phyloP scores from a whole-genome alignment of 2,888 invertebrate species.

The Stenurella melanura region DNA sequence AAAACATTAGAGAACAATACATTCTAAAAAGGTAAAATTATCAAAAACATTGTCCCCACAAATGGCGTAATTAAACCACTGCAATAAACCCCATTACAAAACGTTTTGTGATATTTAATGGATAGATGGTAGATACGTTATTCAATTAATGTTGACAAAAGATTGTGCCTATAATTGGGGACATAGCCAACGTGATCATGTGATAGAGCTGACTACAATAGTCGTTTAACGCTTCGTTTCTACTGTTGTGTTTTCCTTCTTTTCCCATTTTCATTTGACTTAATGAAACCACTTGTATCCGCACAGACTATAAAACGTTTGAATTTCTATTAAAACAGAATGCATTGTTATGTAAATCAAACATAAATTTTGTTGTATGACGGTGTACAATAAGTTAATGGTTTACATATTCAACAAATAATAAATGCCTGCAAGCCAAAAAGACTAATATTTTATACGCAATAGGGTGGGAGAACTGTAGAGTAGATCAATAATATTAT shows the following conservation, averaged over 20 bases:
- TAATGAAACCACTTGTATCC: conserved; percentile 52
- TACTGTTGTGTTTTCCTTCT: conserved; percentile 54
- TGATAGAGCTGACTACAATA: conserved; percentile 56
- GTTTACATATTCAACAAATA: conserved; percentile 12
- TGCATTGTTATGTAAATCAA: conserved; percentile 42
- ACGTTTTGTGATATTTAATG: conserved; percentile 46
- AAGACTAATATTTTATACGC: conserved; percentile 10
- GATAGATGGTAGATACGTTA: conserved; percentile 52
- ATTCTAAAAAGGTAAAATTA: conserved; percentile 3
- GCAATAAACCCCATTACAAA: conserved; percentile 31
- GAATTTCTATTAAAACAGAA: conserved; percentile 38
- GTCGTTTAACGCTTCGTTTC: conserved; percentile 59
- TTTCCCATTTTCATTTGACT: conserved; percentile 53
- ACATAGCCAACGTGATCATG: conserved; percentile 53
- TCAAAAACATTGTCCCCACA: conserved; percentile 21
- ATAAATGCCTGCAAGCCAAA: not conserved
- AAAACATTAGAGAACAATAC: not conserved
- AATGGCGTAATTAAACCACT: conserved; percentile 25
- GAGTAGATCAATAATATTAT: not conserved
- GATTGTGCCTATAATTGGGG: conserved; percentile 54
- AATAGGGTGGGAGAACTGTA: not conserved
- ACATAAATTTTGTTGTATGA: conserved; percentile 27
- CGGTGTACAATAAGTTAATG: conserved; percentile 12
- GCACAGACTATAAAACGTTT: conserved; percentile 21
- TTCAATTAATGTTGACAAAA: conserved; percentile 60